phyloP scores from a whole-genome alignment of 2,888 invertebrate genomes.

The Stegophylla sp. region DNA sequence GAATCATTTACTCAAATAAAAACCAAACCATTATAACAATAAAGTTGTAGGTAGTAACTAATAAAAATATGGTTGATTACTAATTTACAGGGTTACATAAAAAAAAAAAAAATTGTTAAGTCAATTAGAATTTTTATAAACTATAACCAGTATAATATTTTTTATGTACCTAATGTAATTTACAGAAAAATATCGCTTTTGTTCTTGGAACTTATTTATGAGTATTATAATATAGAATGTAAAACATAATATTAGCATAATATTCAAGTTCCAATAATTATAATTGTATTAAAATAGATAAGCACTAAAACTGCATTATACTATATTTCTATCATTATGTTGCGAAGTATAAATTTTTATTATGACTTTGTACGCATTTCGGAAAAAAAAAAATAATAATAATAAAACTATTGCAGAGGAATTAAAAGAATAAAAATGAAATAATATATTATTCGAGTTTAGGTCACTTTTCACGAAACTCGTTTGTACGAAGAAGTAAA shows the following conservation, averaged over 20 bases:
- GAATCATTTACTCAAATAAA: no score
- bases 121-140: no score
- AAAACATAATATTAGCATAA: background rate
- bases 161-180: no score
- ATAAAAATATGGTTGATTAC: no score
- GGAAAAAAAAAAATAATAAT: background rate
- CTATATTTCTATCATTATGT: background rate
- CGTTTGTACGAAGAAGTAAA: background rate
- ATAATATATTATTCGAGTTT: background rate
- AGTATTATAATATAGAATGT: background rate
- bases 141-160: no score
- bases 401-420: background rate
- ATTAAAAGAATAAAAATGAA: background rate
- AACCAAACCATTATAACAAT: no score
- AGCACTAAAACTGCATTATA: background rate
- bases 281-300: background rate
- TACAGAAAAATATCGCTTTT: no score
- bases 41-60: no score
- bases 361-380: slow-evolving; percentile 8
- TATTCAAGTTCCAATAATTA: background rate
- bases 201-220: background rate
- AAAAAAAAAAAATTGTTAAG: no score
- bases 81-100: no score
- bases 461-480: background rate
- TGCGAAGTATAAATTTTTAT: background rate